Conservation (phyloP, 2,888 invertebrate genomes). For the Andrena bicolor region DNA sequence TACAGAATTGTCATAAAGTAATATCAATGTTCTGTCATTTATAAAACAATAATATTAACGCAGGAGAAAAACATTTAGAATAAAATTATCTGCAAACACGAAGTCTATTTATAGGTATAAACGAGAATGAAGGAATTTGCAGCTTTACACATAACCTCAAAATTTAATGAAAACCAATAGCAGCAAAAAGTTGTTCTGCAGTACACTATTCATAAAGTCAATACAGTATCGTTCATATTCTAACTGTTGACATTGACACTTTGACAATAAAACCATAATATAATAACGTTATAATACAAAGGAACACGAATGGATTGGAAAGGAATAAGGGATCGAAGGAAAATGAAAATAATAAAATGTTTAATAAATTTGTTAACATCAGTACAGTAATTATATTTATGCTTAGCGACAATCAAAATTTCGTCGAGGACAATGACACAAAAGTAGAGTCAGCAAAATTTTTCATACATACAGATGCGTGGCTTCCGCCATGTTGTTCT, state of each 20-base stretch:
- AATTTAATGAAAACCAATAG: not conserved
- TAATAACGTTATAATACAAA: not conserved
- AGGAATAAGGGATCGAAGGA: not conserved
- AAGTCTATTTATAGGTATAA: not conserved
- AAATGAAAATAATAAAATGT: not conserved
- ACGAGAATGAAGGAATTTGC: no score
- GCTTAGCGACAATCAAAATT: not conserved
- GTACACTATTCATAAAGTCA: no score
- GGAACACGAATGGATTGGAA: not conserved
- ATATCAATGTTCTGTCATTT: no score
- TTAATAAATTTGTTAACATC: not conserved
- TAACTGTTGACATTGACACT: no score
- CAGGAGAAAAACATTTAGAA: not conserved
- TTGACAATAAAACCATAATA: not conserved
- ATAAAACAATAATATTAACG: no score
- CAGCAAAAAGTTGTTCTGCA: no score
- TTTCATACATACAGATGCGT: constrained; percentile 38
- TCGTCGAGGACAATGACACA: not conserved
- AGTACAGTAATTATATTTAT: constrained; percentile 5
- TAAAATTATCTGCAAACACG: not conserved
- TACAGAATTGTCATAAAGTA: not conserved
- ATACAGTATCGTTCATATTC: no score
- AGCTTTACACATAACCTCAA: constrained; percentile 24
- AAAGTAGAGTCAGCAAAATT: constrained; percentile 12
- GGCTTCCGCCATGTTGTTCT: constrained; percentile 24